Conservation (phyloP, 2,113 vertebrate species). For the Colossoma macropomum region DNA sequence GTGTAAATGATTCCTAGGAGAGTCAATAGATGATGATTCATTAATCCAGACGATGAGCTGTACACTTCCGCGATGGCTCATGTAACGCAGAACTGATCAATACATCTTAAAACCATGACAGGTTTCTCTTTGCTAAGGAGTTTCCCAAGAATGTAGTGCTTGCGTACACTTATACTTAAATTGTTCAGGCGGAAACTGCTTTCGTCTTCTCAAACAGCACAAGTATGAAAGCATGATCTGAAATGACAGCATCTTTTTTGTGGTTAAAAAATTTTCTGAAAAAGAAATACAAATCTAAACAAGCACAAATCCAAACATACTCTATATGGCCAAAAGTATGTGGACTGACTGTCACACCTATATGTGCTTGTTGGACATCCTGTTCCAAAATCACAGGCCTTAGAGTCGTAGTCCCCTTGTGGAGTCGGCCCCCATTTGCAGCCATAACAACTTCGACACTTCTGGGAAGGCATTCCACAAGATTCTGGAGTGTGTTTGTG, state of each 20-base stretch:
- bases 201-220: neutral
- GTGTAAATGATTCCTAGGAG: slow-evolving; percentile 62
- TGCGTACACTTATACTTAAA: slow-evolving; percentile 7
- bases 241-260: neutral
- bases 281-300: neutral
- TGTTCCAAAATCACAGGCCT: too few relatives aligned
- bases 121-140: slow-evolving; percentile 23
- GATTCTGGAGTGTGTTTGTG: too few relatives aligned
- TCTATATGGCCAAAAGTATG: too few relatives aligned
- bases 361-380: too few relatives aligned
- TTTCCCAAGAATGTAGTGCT: slow-evolving; percentile 8
- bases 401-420: too few relatives aligned
- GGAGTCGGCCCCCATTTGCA: too few relatives aligned
- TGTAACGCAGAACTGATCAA: slow-evolving; percentile 34
- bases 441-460: too few relatives aligned
- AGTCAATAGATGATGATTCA: slow-evolving; percentile 57
- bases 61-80: slow-evolving; percentile 50
- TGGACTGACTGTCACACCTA: too few relatives aligned
- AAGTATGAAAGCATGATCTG: neutral
- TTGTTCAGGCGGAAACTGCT: neutral
- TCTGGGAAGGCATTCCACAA: too few relatives aligned
- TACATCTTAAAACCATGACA: slow-evolving; percentile 44
- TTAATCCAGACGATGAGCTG: slow-evolving; percentile 54
- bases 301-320: too few relatives aligned
- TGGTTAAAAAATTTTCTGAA: neutral